These are phyloP conservation scores for Beroe ovata DNA, from an alignment of 37 sponge, comb jelly and placozoan genomes.

Conservation along the genomic window DNA sequence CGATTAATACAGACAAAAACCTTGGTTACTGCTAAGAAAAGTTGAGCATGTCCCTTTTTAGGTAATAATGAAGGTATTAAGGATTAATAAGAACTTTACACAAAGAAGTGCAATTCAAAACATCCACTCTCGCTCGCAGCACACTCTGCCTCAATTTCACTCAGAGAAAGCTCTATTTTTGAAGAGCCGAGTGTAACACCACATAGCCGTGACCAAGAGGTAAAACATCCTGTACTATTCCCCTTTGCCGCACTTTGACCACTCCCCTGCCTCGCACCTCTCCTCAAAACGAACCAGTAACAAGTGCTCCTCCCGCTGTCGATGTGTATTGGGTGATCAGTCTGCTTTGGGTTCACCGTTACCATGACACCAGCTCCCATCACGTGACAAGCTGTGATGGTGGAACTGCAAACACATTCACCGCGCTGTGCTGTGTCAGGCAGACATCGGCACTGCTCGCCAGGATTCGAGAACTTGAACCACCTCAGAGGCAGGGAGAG, in stretches of 20 bases:
- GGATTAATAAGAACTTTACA: background rate
- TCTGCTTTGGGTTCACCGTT: constrained; percentile 9
- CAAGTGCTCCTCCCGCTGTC: constrained; percentile 2
- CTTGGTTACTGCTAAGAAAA: too few relatives aligned
- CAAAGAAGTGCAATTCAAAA: constrained; percentile 25
- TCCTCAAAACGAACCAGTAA: background rate
- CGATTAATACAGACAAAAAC: too few relatives aligned
- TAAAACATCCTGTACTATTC: background rate
- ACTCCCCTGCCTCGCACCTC: background rate
- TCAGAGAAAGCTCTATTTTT: background rate
- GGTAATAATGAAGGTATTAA: too few relatives aligned
- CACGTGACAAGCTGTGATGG: constrained; percentile 48
- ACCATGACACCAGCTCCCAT: background rate
- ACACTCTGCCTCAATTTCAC: background rate
- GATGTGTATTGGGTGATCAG: background rate
- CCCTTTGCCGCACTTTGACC: background rate
- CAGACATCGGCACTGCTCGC: background rate
- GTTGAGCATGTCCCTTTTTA: too few relatives aligned
- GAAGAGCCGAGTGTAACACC: constrained; percentile 13
- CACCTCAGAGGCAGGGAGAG: background rate
- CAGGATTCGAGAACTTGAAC: background rate
- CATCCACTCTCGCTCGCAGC: background rate
- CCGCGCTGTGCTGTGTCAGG: background rate
- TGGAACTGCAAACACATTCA: constrained; percentile 37
- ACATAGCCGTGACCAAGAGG: constrained; percentile 20